A percentile compares a stretch with the other conserved stretches of the same genome.
phyloP scores from a whole-genome alignment of 2,888 invertebrate genomes.

The Campoletis raptor region DNA sequence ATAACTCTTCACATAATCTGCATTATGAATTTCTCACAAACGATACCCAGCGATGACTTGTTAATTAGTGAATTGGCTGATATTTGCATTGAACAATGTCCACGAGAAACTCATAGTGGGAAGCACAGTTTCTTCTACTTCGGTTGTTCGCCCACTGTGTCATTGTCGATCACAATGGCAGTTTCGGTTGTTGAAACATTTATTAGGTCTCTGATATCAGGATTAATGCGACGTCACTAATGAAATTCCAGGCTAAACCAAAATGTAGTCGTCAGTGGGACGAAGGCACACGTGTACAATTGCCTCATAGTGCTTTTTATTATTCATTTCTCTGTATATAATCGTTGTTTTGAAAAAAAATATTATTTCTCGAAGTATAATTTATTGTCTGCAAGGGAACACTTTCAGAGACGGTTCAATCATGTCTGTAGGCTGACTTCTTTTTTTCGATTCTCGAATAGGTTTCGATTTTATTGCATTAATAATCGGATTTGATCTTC shows the following conservation, averaged over 20 bases:
- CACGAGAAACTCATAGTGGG: neutral
- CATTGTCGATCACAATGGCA: neutral
- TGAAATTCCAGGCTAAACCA: neutral
- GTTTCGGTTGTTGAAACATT: neutral
- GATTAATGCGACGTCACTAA: neutral
- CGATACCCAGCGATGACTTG: neutral
- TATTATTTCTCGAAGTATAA: neutral
- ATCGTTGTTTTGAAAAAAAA: neutral
- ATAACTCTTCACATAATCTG: conserved; percentile 12
- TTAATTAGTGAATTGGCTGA: conserved; percentile 1
- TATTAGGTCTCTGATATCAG: neutral
- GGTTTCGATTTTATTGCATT: neutral
- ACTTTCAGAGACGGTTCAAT: neutral
- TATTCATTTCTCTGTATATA: neutral
- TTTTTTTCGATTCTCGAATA: neutral
- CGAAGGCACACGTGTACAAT: neutral
- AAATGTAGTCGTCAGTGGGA: neutral
- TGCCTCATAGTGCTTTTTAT: neutral
- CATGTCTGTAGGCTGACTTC: neutral
- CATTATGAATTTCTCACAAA: conserved; percentile 1
- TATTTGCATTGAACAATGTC: neutral
- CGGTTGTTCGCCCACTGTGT: neutral
- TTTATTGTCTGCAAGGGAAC: neutral
- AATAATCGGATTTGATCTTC: neutral
- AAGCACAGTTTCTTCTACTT: neutral